Evolutionary conservation across 2,888 invertebrate species (phyloP).

Genomic region (Anagyrus pseudococci): DNA sequence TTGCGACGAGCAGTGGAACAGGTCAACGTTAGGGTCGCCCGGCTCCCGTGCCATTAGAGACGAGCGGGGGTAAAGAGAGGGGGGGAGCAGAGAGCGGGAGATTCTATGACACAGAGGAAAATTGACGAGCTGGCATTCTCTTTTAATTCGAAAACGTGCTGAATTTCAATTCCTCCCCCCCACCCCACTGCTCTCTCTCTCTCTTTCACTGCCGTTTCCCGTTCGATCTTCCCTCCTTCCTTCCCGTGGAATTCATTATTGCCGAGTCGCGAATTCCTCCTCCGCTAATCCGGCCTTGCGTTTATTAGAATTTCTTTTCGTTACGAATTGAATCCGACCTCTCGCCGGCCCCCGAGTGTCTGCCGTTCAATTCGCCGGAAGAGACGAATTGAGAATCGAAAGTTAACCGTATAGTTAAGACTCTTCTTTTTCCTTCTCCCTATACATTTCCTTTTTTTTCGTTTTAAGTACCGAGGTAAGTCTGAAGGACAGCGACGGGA

Average conservation of each 20-base stretch:
- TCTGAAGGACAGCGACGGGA: not conserved
- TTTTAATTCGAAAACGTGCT: not conserved
- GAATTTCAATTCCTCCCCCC: not conserved
- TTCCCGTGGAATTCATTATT: conserved; percentile 11
- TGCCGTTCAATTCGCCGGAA: not conserved
- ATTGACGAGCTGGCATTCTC: not conserved
- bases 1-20: not conserved
- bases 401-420: not conserved
- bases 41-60: no score
- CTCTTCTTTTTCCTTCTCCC: not conserved
- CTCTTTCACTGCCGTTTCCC: not conserved
- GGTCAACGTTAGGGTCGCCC: not conserved
- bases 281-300: conserved; percentile 1
- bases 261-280: not conserved
- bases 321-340: not conserved
- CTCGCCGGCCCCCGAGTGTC: not conserved
- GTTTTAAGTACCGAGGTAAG: not conserved
- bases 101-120: not conserved
- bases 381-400: not conserved
- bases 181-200: not conserved
- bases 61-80: no score
- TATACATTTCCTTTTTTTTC: not conserved
- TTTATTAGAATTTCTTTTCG: conserved; percentile 7
- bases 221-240: not conserved
- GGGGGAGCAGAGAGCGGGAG: no score